These are phyloP conservation scores for Equus quagga DNA, from an alignment of 2,113 vertebrate species.

Conservation along the genomic window DNA sequence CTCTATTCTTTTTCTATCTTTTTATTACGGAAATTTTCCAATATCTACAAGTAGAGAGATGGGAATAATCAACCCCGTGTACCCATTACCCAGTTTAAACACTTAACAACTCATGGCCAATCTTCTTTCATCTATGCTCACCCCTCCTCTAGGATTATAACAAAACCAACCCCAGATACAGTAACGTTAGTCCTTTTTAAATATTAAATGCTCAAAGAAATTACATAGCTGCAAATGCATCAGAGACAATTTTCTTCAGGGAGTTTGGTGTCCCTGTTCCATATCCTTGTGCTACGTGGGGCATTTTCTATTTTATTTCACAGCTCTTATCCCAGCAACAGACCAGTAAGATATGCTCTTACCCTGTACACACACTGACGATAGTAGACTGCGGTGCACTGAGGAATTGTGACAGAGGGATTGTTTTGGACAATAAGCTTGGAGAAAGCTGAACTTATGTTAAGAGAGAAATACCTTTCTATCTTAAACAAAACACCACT, in stretches of 20 bases:
- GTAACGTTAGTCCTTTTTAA: neutral
- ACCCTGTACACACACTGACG: neutral
- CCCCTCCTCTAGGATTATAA: neutral
- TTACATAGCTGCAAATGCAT: neutral
- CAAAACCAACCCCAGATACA: neutral
- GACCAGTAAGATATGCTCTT: neutral
- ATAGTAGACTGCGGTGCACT: neutral
- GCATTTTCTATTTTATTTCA: conserved; percentile 26
- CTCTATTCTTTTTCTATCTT: neutral
- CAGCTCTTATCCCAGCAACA: neutral
- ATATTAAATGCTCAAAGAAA: conserved; percentile 6
- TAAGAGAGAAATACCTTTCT: conserved; percentile 23
- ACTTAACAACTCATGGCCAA: neutral
- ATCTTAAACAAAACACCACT: conserved; percentile 7
- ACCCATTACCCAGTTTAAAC: neutral
- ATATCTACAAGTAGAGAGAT: neutral
- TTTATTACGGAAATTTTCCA: neutral
- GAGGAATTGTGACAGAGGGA: neutral
- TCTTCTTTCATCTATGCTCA: neutral
- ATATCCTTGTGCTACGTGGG: neutral
- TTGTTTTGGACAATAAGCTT: neutral
- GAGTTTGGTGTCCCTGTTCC: neutral
- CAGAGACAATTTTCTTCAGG: neutral
- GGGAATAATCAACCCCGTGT: neutral
- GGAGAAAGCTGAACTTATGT: neutral